phyloP scores from a whole-genome alignment of 2,113 vertebrate genomes.

The Xiphias gladius region DNA sequence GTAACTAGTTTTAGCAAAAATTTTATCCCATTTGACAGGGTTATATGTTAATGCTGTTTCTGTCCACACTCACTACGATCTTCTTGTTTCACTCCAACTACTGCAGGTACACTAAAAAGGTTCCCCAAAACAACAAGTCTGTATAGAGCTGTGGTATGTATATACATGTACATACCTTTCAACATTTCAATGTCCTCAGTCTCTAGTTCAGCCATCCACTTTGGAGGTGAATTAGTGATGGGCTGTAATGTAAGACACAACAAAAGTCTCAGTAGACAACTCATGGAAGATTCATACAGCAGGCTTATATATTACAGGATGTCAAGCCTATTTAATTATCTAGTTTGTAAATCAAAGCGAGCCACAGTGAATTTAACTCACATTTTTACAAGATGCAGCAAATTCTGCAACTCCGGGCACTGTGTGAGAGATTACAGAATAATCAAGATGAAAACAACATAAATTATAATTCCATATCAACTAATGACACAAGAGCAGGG shows the following conservation, averaged over 20 bases:
- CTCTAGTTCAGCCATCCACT: slow-evolving; percentile 99
- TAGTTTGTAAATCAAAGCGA: slow-evolving; percentile 35
- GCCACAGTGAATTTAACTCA: slow-evolving; percentile 81
- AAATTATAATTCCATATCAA: neutral
- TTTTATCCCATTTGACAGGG: slow-evolving; percentile 31
- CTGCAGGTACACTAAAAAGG: neutral
- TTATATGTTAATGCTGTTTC: neutral
- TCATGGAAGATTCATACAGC: slow-evolving; percentile 7
- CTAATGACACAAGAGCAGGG: neutral
- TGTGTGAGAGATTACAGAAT: slow-evolving; percentile 68
- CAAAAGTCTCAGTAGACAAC: slow-evolving; percentile 10
- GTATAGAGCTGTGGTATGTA: too few relatives aligned
- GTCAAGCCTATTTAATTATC: slow-evolving; percentile 9
- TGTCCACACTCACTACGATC: neutral
- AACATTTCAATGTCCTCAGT: slow-evolving; percentile 98
- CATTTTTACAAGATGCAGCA: slow-evolving; percentile 98
- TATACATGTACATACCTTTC: slow-evolving; percentile 87
- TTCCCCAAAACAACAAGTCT: neutral
- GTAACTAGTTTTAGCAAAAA: slow-evolving; percentile 14
- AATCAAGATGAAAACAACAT: slow-evolving; percentile 26
- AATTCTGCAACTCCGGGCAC: slow-evolving; percentile 99
- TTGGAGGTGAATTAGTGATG: slow-evolving; percentile 95
- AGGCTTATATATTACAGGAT: neutral
- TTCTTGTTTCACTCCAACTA: slow-evolving; percentile 17
- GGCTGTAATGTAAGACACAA: slow-evolving; percentile 84